Conservation (phyloP, 2,888 invertebrate species). For the Cylindroiulus punctatus region DNA sequence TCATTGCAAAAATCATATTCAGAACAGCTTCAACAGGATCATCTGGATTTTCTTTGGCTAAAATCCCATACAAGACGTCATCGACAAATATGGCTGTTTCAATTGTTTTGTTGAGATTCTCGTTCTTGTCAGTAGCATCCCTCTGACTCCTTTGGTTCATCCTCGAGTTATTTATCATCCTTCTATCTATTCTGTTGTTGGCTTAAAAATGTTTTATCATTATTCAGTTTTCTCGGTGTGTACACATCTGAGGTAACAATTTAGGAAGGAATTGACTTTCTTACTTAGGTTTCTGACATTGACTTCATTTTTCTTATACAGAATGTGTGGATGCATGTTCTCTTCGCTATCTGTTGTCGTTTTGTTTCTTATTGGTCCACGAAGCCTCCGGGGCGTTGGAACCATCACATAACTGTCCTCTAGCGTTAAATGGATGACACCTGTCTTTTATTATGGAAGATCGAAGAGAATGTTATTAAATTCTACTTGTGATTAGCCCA, state of each 20-base stretch:
- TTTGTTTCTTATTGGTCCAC: background rate
- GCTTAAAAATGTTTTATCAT: background rate
- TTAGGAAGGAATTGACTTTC: background rate
- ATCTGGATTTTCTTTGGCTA: conserved; percentile 49
- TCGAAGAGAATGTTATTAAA: background rate
- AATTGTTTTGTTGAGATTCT: conserved; percentile 40
- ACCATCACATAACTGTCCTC: background rate
- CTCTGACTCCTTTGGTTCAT: background rate
- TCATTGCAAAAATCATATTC: conserved; percentile 55
- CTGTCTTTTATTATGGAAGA: background rate
- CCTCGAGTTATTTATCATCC: background rate
- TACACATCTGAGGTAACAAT: too few species aligned
- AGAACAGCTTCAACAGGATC: background rate
- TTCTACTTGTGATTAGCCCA: background rate
- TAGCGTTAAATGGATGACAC: conserved; percentile 17
- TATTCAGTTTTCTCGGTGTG: too few species aligned
- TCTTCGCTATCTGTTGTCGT: background rate
- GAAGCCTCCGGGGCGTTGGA: conserved; percentile 6
- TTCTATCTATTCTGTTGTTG: background rate
- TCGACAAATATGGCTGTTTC: conserved; percentile 57
- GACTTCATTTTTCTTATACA: conserved; percentile 22
- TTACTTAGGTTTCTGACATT: background rate
- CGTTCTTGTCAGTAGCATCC: background rate
- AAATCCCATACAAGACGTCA: conserved; percentile 49
- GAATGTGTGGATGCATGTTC: background rate